Conservation (phyloP, 2,113 vertebrate species). For the Cyrtonyx montezumae region DNA sequence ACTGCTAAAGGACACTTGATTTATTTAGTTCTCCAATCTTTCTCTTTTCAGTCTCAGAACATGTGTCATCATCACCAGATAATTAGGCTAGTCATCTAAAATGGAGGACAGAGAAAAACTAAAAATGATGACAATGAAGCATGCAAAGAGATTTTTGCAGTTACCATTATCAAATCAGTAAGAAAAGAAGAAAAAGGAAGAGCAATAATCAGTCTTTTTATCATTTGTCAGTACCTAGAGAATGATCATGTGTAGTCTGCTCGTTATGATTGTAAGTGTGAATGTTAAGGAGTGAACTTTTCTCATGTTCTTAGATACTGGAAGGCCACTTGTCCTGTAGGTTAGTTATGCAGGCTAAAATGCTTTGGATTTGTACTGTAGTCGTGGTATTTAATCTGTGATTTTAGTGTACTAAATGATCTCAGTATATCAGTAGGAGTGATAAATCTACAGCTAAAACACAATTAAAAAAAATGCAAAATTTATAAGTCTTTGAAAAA, state of each 20-base stretch:
- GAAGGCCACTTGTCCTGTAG: conserved; percentile 3
- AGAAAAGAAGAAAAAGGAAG: conserved; percentile 30
- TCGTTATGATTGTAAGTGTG: conserved; percentile 12
- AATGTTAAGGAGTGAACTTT: not conserved
- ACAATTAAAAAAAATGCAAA: not conserved
- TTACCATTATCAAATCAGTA: conserved; percentile 50
- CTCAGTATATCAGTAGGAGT: not conserved
- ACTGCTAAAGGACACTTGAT: conserved; percentile 19
- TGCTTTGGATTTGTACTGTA: not conserved
- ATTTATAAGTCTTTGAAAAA: not conserved
- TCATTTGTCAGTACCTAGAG: conserved; percentile 12
- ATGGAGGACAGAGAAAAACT: not conserved
- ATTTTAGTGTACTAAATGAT: not conserved
- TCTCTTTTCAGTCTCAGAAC: conserved; percentile 23
- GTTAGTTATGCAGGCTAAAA: not conserved
- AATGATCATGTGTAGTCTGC: not conserved
- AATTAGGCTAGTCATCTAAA: conserved; percentile 31
- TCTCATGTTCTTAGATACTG: not conserved
- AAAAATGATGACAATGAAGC: conserved; percentile 52
- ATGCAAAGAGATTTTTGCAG: conserved; percentile 38
- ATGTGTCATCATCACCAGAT: conserved; percentile 43
- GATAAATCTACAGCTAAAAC: not conserved
- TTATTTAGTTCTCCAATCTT: conserved; percentile 35
- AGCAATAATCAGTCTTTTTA: conserved; percentile 56
- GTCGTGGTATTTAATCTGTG: not conserved